phyloP scores from a whole-genome alignment of 1,140 invertebrate genomes.

The Drosophila pruinosa region DNA sequence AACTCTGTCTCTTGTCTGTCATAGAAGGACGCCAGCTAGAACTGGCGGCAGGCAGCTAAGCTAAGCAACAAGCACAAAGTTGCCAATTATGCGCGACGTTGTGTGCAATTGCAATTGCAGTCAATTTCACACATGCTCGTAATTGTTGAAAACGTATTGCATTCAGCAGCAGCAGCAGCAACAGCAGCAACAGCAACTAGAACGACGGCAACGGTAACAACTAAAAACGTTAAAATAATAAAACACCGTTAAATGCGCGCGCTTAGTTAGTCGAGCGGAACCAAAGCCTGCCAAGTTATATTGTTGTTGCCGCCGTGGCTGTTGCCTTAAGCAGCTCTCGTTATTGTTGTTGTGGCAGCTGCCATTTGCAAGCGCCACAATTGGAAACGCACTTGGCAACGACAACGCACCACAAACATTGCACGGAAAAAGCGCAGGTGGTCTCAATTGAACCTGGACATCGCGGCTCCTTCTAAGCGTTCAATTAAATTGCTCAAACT shows the following conservation, averaged over 20 bases:
- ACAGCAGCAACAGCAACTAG: no score
- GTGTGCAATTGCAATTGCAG: constrained; percentile 31
- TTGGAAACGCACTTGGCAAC: constrained; percentile 42
- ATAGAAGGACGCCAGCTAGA: constrained; percentile 5
- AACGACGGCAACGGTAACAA: not conserved
- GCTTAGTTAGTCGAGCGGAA: constrained; percentile 31
- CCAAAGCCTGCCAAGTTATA: constrained; percentile 19
- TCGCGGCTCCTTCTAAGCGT: not conserved
- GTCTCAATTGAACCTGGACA: not conserved
- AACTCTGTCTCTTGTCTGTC: not conserved
- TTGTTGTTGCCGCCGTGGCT: no score
- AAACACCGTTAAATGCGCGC: constrained; percentile 49
- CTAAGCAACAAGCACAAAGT: constrained; percentile 4
- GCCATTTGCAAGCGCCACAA: no score
- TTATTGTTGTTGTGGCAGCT: constrained; percentile 21
- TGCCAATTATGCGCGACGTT: constrained; percentile 16
- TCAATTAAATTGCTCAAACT: not conserved
- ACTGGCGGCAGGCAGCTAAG: not conserved
- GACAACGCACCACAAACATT: constrained; percentile 1
- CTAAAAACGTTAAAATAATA: constrained; percentile 34
- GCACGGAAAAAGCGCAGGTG: not conserved
- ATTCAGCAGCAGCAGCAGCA: no score
- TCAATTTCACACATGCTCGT: constrained; percentile 35
- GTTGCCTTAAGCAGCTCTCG: constrained; percentile 16
- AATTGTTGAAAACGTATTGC: constrained; percentile 29